These are phyloP conservation scores for Marmota monax DNA, from an alignment of 2,113 vertebrate genomes.

Conservation along the genomic window DNA sequence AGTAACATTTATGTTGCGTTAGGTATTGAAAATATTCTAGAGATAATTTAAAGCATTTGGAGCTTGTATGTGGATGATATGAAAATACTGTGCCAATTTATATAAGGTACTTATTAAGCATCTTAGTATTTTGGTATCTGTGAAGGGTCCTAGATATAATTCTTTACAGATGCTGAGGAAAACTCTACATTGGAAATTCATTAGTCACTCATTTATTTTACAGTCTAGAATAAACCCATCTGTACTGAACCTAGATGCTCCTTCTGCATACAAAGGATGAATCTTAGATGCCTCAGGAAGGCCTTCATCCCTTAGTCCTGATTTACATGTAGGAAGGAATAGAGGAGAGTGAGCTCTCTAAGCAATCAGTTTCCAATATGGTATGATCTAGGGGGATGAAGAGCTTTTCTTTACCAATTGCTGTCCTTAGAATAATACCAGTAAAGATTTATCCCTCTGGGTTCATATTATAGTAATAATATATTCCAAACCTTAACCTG, in stretches of 20 bases:
- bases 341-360: not conserved
- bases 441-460: not conserved
- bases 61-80: no score
- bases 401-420: not conserved
- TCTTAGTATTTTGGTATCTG: not conserved
- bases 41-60: not conserved
- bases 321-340: not conserved
- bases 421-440: not conserved
- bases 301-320: not conserved
- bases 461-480: not conserved
- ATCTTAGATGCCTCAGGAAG: not conserved
- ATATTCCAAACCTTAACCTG: not conserved
- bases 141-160: not conserved
- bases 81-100: not conserved
- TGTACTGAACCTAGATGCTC: not conserved
- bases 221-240: not conserved
- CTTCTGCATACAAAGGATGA: not conserved
- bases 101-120: not conserved
- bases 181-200: not conserved
- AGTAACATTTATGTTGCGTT: not conserved
- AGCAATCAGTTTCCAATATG: not conserved
- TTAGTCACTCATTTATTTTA: not conserved
- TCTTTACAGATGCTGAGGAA: not conserved
- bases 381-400: not conserved
- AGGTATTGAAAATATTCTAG: not conserved